Evolutionary conservation across 2,888 invertebrate genomes (phyloP).

Genomic region (Apodemia hepburni): DNA sequence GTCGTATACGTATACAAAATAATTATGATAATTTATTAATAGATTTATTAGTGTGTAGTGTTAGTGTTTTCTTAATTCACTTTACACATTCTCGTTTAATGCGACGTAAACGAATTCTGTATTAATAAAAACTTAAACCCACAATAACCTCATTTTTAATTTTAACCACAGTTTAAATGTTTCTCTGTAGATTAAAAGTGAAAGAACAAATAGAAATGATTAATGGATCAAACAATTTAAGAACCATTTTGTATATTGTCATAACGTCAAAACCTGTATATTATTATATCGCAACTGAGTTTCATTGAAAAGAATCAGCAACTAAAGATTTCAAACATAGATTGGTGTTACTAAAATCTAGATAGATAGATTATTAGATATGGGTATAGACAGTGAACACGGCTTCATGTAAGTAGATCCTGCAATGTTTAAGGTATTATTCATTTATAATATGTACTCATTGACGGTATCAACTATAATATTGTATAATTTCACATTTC

Average conservation of each 20-base stretch:
- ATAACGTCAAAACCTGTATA: no score
- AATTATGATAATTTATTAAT: no score
- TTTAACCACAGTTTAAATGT: no score
- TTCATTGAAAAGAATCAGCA: not conserved
- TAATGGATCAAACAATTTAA: not conserved
- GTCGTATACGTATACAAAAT: no score
- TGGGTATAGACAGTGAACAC: not conserved
- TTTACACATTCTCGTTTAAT: no score
- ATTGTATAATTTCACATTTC: not conserved
- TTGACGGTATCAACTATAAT: not conserved
- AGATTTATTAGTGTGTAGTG: no score
- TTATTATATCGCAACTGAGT: not conserved
- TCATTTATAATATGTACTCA: not conserved
- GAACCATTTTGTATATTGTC: no score
- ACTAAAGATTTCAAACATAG: not conserved
- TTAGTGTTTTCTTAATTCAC: no score
- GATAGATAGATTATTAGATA: slow-evolving; percentile 2
- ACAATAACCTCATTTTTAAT: no score
- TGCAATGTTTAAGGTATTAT: slow-evolving; percentile 1
- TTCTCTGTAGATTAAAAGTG: no score
- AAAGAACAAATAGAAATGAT: not conserved
- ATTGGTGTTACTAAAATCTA: slow-evolving; percentile 2
- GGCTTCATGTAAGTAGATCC: slow-evolving; percentile 7
- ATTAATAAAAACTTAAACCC: no score
- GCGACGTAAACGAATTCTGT: no score